Evolutionary conservation across 2,888 invertebrate genomes (phyloP), one percentile per base, ranked within the genome.

Genomic region (Malthinus seriepunctatus): DNA sequence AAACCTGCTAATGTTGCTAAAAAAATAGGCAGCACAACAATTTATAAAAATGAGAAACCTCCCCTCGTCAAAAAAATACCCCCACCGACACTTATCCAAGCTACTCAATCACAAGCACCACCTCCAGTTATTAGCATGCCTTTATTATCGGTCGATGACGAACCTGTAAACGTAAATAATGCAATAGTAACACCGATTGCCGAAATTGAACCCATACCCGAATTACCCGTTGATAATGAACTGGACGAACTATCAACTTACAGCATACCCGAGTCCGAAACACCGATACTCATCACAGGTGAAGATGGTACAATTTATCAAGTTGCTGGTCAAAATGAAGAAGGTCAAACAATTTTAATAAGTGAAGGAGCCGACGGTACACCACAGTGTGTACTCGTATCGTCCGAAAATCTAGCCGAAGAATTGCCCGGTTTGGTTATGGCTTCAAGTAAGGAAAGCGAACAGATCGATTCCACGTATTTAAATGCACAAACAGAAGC

Each of bases 301-400:
- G 92, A 92, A 67, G 92, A 93, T 71, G 92, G 93, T n/a, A 87
- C 88, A 1, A 82, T 90, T 8, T 90, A 89, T 74, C 89, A 89
- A 80, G 86, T 86, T 63, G 77, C 78, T 6, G 78, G 91, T n/a
- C 90, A 91, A 71, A 90, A 89, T 67, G 88, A 89, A 64, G 88
- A 88, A 42, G 90, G 90, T 0, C 90, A 90, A 73, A 90, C 90
- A 0, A 81, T 90, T 60, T 76, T 91, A 45, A 87, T 90, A 44
- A 87, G 89, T 1, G 87, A 88, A 62, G 89, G 87, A 5, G 87
- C 86, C 0, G 90, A 90, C 63, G 90, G 89, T 0, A 90, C 90
- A 69, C 90, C 88, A 63, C 87, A 87, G 67, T 88, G 86, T 69
- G 83, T 85, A 2, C 84, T 88, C 69, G 86, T 88, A 3, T 85